phyloP scores from a whole-genome alignment of 2,888 invertebrate species.

The Nymphalis urticae region DNA sequence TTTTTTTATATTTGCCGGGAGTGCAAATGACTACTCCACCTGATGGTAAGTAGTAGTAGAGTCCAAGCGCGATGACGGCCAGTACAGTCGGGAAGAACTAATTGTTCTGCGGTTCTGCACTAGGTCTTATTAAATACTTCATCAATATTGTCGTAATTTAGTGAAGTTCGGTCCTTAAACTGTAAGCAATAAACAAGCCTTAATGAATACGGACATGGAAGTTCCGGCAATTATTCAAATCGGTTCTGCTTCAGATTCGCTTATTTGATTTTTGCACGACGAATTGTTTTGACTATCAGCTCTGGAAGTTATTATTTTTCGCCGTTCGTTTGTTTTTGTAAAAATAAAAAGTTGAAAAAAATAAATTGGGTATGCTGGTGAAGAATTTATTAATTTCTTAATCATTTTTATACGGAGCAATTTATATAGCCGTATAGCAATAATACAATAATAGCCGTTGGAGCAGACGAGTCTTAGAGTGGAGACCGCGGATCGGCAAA shows the following conservation, averaged over 20 bases:
- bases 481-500: too few species aligned
- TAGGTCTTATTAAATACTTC: neutral
- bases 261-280: conserved; percentile 47
- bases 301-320: neutral
- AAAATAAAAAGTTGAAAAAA: too few species aligned
- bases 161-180: conserved; percentile 2
- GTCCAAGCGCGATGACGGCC: too few species aligned
- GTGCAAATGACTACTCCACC: too few species aligned
- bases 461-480: too few species aligned
- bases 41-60: too few species aligned
- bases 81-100: too few species aligned
- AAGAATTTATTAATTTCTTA: neutral
- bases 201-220: conserved; percentile 51
- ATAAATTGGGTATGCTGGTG: too few species aligned
- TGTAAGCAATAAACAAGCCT: conserved; percentile 36
- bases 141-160: conserved; percentile 1
- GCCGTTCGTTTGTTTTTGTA: neutral
- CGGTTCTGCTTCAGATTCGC: conserved; percentile 35
- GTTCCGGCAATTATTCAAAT: conserved; percentile 62
- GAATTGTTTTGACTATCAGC: conserved; percentile 29
- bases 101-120: too few species aligned
- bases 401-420: neutral
- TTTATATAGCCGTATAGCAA: too few species aligned
- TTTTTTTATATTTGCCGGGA: too few species aligned
- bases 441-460: too few species aligned